Evolutionary conservation across 2,888 invertebrate species (phyloP).

Genomic region (Celastrina argiolus): DNA sequence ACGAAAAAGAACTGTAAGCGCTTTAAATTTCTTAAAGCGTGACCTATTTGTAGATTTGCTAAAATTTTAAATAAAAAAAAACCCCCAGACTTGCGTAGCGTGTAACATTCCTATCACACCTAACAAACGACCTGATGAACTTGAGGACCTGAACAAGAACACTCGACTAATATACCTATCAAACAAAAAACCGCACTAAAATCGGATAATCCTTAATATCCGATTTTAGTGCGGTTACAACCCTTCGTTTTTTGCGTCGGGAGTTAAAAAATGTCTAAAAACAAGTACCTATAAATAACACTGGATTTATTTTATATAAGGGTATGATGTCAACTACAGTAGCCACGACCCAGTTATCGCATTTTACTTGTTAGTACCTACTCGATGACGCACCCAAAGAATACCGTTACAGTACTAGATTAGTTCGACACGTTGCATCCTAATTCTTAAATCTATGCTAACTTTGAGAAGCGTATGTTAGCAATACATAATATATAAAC

Average conservation of each 20-base stretch:
- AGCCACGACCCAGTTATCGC: conserved; percentile 10
- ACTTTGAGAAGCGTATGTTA: neutral
- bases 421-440: neutral
- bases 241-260: too few relatives aligned
- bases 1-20: neutral
- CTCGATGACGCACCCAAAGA: neutral
- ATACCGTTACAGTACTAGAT: conserved; percentile 2
- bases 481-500: too few relatives aligned
- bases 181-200: too few relatives aligned
- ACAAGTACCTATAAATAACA: neutral
- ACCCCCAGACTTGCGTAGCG: too few relatives aligned
- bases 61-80: too few relatives aligned
- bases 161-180: too few relatives aligned
- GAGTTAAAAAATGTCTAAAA: neutral
- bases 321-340: neutral
- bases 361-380: neutral
- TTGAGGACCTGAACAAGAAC: too few relatives aligned
- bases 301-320: neutral
- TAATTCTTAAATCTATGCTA: neutral
- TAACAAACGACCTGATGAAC: too few relatives aligned
- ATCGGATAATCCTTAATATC: too few relatives aligned
- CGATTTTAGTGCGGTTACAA: too few relatives aligned
- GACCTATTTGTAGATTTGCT: too few relatives aligned
- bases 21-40: neutral
- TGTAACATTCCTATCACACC: too few relatives aligned